phyloP scores from a whole-genome alignment of 2,888 invertebrate species.

The Diploptera punctata region DNA sequence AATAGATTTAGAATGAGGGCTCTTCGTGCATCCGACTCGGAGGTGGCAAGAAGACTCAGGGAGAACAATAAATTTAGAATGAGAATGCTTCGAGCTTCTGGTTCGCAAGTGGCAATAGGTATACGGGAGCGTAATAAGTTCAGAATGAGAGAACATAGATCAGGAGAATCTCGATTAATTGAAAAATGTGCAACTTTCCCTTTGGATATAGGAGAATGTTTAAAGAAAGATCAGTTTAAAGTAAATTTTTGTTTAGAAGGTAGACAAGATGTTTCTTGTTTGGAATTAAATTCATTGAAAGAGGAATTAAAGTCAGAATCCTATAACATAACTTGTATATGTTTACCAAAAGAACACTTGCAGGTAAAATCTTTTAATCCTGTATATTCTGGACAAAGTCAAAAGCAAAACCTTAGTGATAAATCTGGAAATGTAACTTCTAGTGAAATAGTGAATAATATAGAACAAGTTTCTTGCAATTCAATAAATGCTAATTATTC shows the following conservation, averaged over 20 bases:
- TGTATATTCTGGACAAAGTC: too few species aligned
- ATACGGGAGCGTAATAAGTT: conserved; percentile 2
- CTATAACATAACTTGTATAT: too few species aligned
- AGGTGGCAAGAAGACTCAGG: conserved; percentile 12
- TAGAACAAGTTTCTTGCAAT: too few species aligned
- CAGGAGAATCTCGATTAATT: background rate
- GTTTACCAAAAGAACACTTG: too few species aligned
- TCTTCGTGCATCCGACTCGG: background rate
- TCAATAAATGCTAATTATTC: too few species aligned
- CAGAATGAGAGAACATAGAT: conserved; percentile 7
- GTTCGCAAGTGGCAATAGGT: background rate
- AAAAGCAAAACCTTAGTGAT: too few species aligned
- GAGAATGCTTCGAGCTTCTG: conserved; percentile 3
- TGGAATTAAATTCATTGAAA: too few species aligned
- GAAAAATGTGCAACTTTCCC: background rate
- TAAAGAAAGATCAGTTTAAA: background rate
- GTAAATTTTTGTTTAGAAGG: background rate
- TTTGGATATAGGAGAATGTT: background rate
- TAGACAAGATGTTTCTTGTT: background rate
- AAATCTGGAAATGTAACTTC: too few species aligned
- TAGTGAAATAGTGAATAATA: too few species aligned
- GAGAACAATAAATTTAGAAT: conserved; percentile 12
- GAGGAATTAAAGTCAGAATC: too few species aligned
- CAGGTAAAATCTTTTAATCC: too few species aligned
- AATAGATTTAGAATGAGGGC: conserved; percentile 18